phyloP scores from a whole-genome alignment of 1,140 invertebrate genomes.

The Papilio helenus region DNA sequence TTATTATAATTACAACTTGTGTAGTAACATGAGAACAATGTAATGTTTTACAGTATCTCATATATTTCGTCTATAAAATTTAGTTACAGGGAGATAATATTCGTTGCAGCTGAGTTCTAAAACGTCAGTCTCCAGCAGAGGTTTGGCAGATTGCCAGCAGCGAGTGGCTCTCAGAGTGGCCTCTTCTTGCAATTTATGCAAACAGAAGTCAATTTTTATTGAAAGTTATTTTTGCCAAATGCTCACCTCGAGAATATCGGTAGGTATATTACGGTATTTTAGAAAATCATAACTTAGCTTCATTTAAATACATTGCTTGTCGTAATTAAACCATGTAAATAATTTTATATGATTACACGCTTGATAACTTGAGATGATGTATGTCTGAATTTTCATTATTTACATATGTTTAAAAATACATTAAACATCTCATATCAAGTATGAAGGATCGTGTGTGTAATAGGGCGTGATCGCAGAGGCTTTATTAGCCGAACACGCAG shows the following conservation, averaged over 20 bases:
- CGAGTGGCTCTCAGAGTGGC: neutral
- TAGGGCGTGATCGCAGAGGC: neutral
- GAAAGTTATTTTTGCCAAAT: neutral
- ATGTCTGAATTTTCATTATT: neutral
- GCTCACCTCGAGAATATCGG: neutral
- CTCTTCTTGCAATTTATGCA: conserved; percentile 5
- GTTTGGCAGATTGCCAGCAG: neutral
- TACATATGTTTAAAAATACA: conserved; percentile 2
- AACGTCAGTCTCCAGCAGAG: neutral
- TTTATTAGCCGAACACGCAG: conserved; percentile 10
- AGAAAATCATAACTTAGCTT: neutral
- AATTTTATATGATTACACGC: too few species aligned
- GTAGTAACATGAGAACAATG: too few species aligned
- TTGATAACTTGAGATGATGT: neutral
- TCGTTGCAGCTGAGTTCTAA: neutral
- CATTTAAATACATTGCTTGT: neutral
- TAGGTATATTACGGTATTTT: neutral
- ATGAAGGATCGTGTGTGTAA: neutral
- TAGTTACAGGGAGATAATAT: neutral
- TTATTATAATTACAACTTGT: too few species aligned
- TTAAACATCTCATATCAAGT: neutral
- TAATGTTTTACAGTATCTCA: neutral
- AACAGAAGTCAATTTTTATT: conserved; percentile 10
- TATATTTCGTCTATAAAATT: neutral
- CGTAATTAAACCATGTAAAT: too few species aligned